Evolutionary conservation across 2,888 invertebrate genomes (phyloP), one percentile per base, ranked within the genome.

Genomic region (Lycia hirtaria): DNA sequence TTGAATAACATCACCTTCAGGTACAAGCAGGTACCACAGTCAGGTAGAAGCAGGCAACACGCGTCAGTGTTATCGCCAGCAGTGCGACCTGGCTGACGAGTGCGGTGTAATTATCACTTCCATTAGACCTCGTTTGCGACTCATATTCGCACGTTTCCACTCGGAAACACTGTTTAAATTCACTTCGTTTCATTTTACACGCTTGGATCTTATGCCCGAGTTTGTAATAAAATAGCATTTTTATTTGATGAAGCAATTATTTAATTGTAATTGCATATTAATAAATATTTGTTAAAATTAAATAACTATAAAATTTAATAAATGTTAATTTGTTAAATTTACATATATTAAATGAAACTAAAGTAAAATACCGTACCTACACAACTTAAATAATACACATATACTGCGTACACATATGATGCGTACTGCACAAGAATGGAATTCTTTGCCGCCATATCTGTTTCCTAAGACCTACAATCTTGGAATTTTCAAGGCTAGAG

Each of bases 121-220:
- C 76, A 80, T 82, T 81, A 80, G 72, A 74, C 71, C 72, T 68
- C 73, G 35, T 78, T 76, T 70, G 71, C 67, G 68, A 76, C 72
- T 77, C 74, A 78, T 79, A 78, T 78, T 78, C 72, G 62, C 75
- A 65, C 67, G 68, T 76, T 78, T 67, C 62, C 60, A 56, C 20
- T 63, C 54, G 65, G 62, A 66, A 69, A 71, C 71, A 58, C 40
- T 58, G 60, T 64, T 65, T 56, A 69, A 69, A 47, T 59, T 62
- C 64, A 62, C 59, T 44, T 50, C 7, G 33, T 52, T 26, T 33
- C 33, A 33, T 43, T 43, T 43, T 37, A 32, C 17, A 32, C 20
- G 9, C 20, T 17, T 38, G 22, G 0, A 24, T 32, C 32, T 32
- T 19, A 19, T 15, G 30, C 26, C 10, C 0, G 19, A 30, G 19